Evolutionary conservation across 2,113 vertebrate species (phyloP).

Genomic region (Engraulis encrasicolus): DNA sequence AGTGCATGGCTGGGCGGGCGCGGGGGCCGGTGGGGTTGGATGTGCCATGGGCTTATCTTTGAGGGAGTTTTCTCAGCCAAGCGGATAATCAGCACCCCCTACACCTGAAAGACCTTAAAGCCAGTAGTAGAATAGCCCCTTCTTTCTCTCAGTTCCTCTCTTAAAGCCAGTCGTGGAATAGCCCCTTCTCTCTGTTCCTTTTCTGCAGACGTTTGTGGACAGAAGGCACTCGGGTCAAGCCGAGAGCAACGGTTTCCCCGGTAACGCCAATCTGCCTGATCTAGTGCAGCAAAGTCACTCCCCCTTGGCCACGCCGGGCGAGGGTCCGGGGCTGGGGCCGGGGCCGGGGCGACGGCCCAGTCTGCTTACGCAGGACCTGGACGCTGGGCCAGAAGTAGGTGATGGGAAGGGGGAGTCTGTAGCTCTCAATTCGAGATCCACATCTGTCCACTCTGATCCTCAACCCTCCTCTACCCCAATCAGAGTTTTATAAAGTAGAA

Average conservation of each 20-base stretch:
- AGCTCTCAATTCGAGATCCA: no score
- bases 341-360: conserved; percentile 81
- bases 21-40: not conserved
- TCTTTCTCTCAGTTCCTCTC: no score
- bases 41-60: not conserved
- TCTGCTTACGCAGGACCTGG: conserved; percentile 82
- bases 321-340: no score
- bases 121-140: conserved; percentile 56
- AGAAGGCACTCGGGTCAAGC: conserved; percentile 88
- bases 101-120: not conserved
- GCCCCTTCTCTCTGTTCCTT: conserved; percentile 72
- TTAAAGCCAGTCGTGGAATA: conserved; percentile 46
- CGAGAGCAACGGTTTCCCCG: conserved; percentile 92
- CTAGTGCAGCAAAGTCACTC: conserved; percentile 95
- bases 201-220: conserved; percentile 87
- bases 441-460: conserved; percentile 33
- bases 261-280: conserved; percentile 95
- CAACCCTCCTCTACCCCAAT: conserved; percentile 39
- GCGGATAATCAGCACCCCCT: not conserved
- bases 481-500: no score
- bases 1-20: conserved; percentile 29
- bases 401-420: conserved; percentile 54
- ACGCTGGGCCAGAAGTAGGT: conserved; percentile 93
- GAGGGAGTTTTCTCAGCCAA: not conserved
- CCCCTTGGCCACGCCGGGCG: conserved; percentile 85